Percentiles rank a stretch among this genome's conserved stretches.
Conservation (phyloP, 2,113 vertebrate genomes). For the Pongo abelii region DNA sequence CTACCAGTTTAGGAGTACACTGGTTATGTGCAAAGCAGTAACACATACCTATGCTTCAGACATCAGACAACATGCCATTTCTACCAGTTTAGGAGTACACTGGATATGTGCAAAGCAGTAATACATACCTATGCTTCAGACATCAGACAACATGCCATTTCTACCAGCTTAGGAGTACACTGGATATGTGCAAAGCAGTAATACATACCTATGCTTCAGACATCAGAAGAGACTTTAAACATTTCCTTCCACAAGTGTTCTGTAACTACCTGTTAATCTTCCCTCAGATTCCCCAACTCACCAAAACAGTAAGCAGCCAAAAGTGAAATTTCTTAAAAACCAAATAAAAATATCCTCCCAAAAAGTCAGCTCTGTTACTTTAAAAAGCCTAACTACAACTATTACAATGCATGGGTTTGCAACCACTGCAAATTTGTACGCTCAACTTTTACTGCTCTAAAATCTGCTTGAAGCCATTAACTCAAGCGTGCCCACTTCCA, state of each 20-base stretch:
- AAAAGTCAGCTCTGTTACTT: background rate
- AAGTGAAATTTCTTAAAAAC: slow-evolving; percentile 37
- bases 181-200: slow-evolving; percentile 37
- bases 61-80: slow-evolving; percentile 2
- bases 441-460: background rate
- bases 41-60: background rate
- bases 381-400: background rate
- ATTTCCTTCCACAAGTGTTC: background rate
- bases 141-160: background rate
- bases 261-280: slow-evolving; percentile 30
- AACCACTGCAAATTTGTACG: background rate
- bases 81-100: background rate
- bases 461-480: background rate
- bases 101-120: slow-evolving; percentile 37
- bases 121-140: slow-evolving; percentile 5
- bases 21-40: no score
- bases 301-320: slow-evolving; percentile 60
- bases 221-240: slow-evolving; percentile 56
- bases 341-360: slow-evolving; percentile 44
- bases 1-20: no score
- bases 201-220: slow-evolving; percentile 4
- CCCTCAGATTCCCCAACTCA: slow-evolving; percentile 67
- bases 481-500: no score
- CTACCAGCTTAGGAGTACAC: background rate
- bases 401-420: no score